Evolutionary conservation across 2,888 invertebrate genomes (phyloP), one percentile per base, ranked within the genome.

Genomic region (Noctua comes): DNA sequence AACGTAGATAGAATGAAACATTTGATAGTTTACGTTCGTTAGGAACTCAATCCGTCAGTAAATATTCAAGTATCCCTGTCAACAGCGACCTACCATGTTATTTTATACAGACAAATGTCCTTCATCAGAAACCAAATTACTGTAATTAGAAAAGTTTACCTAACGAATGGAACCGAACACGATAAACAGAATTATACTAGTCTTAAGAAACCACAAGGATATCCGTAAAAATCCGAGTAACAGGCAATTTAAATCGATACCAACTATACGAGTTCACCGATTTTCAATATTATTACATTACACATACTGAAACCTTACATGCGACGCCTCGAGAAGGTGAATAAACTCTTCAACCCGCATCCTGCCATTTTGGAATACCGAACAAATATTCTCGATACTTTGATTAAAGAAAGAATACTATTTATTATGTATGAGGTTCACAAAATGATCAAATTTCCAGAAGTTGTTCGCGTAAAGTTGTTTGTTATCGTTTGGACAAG

Each of bases 341-440:
- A 85, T 64, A 76, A 83, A 86, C 85, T 72, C 65, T 68, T 59
- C 65, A 66, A 77, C 71, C 71, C 70, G 59, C 76, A 83, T 86
- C 31, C 86, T 66, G 48, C 57, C 64, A 43, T 71, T 86, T 83
- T 66, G 64, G 54, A 74, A 82, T 77, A 72, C 71, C 43, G 83
- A 82, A 82, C 68, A 77, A 74, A 84, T 69, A 74, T 72, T 68
- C 54, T 43, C 64, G n/a, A 73, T 48, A 72, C 72, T 78, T 78
- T 86, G 84, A 79, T 74, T 86, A 76, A 83, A 74, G 79, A 77
- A 79, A 77, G 68, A 79, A 88, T 75, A 66, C 83, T 72, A 77
- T 87, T 79, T 86, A 77, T 81, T 82, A 84, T 85, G 87, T 86
- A 86, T 80, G 79, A 87, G 76, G 65, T 70, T 76, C 72, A 79